Evolutionary conservation across 1,140 invertebrate species (phyloP).

Genomic region (Littorina saxatilis): DNA sequence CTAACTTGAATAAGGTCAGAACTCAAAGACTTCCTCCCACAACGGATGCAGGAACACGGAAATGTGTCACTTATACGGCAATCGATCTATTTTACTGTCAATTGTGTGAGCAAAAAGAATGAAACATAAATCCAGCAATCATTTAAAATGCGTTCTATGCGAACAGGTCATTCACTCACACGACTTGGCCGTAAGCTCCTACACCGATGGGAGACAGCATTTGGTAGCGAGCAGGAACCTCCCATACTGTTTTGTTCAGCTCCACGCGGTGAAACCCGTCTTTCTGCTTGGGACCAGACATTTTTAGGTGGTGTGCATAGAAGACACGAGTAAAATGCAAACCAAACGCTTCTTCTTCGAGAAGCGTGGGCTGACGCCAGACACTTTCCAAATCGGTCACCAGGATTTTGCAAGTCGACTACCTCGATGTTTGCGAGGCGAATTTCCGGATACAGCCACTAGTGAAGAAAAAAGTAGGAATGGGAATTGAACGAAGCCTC

Average conservation of each 20-base stretch:
- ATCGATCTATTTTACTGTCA: too few species aligned
- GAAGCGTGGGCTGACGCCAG: background rate
- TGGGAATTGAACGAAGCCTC: too few species aligned
- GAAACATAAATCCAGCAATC: too few species aligned
- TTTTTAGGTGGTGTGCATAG: conserved; percentile 31
- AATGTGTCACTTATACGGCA: too few species aligned
- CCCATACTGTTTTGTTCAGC: conserved; percentile 98
- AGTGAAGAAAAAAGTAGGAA: background rate
- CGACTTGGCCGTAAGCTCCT: conserved; percentile 98
- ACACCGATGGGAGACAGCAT: conserved; percentile 94
- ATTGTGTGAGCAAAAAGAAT: too few species aligned
- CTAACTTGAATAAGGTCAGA: too few species aligned
- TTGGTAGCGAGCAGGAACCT: conserved; percentile 94
- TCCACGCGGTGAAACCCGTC: conserved; percentile 80
- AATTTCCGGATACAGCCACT: conserved; percentile 7
- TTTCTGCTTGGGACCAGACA: conserved; percentile 34
- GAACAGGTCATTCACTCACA: conserved; percentile 83
- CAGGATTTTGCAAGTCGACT: conserved; percentile 10
- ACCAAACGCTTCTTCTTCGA: background rate
- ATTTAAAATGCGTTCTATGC: too few species aligned
- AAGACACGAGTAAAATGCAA: background rate
- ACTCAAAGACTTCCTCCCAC: too few species aligned
- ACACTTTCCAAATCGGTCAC: background rate
- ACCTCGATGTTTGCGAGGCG: background rate
- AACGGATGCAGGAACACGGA: too few species aligned